Conservation (phyloP, 2,113 vertebrate species). For the Silurus glanis region DNA sequence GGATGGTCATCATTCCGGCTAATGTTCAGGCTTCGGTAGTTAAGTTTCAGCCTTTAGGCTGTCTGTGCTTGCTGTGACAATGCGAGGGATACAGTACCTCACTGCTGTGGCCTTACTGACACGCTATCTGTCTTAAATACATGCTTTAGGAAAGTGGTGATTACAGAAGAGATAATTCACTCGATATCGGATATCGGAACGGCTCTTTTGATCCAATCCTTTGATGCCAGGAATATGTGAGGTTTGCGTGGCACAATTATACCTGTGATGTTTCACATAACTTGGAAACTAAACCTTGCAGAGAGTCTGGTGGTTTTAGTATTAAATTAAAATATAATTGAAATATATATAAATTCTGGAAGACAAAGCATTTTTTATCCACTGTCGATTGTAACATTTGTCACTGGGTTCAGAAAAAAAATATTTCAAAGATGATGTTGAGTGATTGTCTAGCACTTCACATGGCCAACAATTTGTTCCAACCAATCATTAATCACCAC, state of each 20-base stretch:
- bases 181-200: background rate
- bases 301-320: background rate
- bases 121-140: background rate
- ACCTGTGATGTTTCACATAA: background rate
- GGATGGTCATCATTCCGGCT: constrained; percentile 33
- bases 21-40: constrained; percentile 22
- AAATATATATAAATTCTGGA: too few relatives aligned
- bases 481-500: background rate
- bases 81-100: constrained; percentile 7
- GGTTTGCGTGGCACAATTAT: background rate
- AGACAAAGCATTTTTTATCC: background rate
- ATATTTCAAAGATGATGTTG: too few relatives aligned
- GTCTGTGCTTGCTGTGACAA: constrained; percentile 16
- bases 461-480: background rate
- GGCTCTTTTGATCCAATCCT: background rate
- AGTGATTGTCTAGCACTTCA: background rate
- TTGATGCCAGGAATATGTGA: background rate
- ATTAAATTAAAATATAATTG: too few relatives aligned
- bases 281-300: background rate
- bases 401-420: background rate
- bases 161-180: constrained; percentile 3
- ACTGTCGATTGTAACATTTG: background rate
- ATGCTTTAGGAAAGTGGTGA: background rate
- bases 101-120: constrained; percentile 24
- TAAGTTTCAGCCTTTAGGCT: constrained; percentile 27